These are phyloP conservation scores for Zaprionus tsacasi DNA, from an alignment of 1,140 invertebrate species.

Conservation along the genomic window DNA sequence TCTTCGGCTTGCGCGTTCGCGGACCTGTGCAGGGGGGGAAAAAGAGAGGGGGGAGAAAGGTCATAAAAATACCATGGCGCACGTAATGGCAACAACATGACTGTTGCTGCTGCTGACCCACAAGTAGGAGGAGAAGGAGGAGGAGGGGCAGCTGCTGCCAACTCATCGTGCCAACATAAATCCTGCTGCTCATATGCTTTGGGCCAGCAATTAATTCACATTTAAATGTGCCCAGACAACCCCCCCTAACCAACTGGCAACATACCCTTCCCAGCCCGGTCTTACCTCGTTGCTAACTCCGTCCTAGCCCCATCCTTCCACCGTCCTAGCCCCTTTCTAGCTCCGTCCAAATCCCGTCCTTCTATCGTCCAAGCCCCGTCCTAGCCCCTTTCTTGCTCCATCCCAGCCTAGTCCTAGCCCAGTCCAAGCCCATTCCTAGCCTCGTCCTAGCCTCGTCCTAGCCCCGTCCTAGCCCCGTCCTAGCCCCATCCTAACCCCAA, in stretches of 20 bases:
- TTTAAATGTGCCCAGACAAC: conserved; percentile 72
- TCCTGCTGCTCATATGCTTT: conserved; percentile 69
- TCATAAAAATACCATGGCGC: conserved; percentile 82
- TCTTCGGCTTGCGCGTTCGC: conserved; percentile 93
- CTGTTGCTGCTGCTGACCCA: conserved; percentile 28
- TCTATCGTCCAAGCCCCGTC: too few species aligned
- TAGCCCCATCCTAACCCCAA: too few species aligned
- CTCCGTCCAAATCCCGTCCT: too few species aligned
- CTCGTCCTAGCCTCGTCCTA: too few species aligned
- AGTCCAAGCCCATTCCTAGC: too few species aligned
- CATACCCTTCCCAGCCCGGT: conserved; percentile 41
- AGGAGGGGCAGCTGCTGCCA: conserved; percentile 31
- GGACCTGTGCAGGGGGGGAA: conserved; percentile 89
- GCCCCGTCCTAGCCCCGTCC: too few species aligned
- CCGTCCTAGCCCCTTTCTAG: not conserved
- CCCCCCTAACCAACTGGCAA: not conserved
- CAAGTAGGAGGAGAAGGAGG: not conserved
- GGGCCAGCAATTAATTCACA: conserved; percentile 78
- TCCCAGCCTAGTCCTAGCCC: too few species aligned
- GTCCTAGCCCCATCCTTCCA: too few species aligned
- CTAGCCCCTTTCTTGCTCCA: too few species aligned
- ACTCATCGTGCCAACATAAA: conserved; percentile 72
- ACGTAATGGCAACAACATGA: conserved; percentile 75
- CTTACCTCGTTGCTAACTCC: not conserved
- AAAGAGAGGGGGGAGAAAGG: conserved; percentile 26